Evolutionary conservation across 2,888 invertebrate species (phyloP).

Genomic region (Lysandra coridon): DNA sequence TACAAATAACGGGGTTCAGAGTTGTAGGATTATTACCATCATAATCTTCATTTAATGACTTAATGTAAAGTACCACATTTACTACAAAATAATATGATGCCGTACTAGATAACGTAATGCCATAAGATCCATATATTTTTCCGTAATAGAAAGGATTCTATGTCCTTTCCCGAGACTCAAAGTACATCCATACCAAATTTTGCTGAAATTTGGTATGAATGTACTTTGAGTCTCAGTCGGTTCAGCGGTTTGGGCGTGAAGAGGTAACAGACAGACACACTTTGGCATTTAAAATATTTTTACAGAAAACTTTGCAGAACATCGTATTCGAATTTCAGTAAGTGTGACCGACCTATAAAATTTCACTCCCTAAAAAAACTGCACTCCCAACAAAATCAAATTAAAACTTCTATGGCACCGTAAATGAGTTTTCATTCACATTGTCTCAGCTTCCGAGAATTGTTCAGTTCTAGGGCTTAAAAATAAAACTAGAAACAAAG

Average conservation of each 20-base stretch:
- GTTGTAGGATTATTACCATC: not conserved
- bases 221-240: too few species aligned
- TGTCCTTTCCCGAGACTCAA: not conserved
- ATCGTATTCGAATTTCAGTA: not conserved
- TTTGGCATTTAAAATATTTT: not conserved
- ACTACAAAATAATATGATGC: too few species aligned
- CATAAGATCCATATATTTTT: too few species aligned
- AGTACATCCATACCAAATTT: too few species aligned
- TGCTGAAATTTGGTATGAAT: too few species aligned
- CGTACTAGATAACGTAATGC: too few species aligned
- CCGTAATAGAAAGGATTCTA: too few species aligned
- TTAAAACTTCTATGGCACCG: constrained; percentile 19
- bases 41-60: not conserved
- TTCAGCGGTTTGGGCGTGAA: too few species aligned
- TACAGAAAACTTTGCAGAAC: not conserved
- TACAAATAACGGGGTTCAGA: not conserved
- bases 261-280: not conserved
- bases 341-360: not conserved
- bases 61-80: not conserved
- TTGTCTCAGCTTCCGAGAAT: constrained; percentile 19
- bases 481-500: constrained; percentile 17
- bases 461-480: constrained; percentile 12
- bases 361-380: not conserved
- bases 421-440: constrained; percentile 22
- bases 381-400: not conserved